Evolutionary conservation across 2,113 vertebrate species (phyloP).

Genomic region (Mystacornis crossleyi): DNA sequence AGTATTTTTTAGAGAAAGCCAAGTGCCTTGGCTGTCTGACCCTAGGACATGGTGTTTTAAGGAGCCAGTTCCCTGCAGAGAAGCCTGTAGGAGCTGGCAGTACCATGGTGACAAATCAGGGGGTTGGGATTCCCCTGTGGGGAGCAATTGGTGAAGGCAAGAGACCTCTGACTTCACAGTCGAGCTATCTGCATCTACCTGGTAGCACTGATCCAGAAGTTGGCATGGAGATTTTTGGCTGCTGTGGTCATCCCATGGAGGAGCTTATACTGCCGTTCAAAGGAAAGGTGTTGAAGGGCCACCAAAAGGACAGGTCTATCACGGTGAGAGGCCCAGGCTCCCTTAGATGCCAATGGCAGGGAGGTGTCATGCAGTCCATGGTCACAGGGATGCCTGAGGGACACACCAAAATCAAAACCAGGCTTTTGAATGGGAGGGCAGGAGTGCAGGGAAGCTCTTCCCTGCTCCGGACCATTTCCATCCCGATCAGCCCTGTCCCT

Average conservation of each 20-base stretch:
- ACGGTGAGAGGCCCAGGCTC: background rate
- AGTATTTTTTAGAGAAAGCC: background rate
- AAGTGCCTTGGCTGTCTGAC: background rate
- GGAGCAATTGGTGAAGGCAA: background rate
- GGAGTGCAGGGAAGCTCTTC: background rate
- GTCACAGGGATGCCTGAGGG: background rate
- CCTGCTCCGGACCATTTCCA: background rate
- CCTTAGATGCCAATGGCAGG: background rate
- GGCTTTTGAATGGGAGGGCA: background rate
- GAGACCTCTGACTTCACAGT: background rate
- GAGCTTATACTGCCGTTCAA: background rate
- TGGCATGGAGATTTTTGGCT: background rate
- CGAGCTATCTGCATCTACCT: rapidly evolving
- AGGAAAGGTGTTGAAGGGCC: background rate
- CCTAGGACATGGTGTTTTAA: background rate
- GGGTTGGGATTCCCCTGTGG: background rate
- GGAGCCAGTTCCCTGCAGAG: background rate
- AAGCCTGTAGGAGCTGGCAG: background rate
- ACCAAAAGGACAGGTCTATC: background rate
- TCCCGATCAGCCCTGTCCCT: background rate
- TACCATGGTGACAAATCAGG: background rate
- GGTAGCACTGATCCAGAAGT: background rate
- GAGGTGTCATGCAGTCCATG: background rate
- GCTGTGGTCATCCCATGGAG: background rate
- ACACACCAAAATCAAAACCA: background rate